Evolutionary conservation across 2,888 invertebrate species (phyloP).

Genomic region (Arrhopalites spinosus): DNA sequence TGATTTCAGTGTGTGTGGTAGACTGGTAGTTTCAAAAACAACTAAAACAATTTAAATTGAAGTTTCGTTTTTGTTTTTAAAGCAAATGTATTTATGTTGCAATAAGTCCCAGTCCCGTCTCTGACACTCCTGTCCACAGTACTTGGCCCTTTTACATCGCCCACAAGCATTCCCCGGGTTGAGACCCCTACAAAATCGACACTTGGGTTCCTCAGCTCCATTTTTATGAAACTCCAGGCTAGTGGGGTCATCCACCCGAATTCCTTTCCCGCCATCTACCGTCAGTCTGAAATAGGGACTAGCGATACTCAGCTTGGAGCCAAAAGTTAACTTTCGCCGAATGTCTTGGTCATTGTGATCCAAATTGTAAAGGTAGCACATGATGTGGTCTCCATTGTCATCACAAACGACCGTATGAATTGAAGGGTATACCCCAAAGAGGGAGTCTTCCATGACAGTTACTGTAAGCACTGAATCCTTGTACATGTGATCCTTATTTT

Average conservation of each 20-base stretch:
- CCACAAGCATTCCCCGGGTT: not conserved
- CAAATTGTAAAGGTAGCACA: conserved; percentile 11
- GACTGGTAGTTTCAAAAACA: too few species aligned
- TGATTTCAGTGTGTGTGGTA: too few species aligned
- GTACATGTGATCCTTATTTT: conserved; percentile 4
- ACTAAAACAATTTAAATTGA: too few species aligned
- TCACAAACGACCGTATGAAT: conserved; percentile 1
- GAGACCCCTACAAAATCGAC: not conserved
- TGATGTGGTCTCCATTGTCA: conserved; percentile 11
- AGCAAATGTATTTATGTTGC: not conserved
- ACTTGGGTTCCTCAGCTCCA: not conserved
- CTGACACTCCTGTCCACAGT: not conserved
- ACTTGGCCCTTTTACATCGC: not conserved
- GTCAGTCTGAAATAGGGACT: conserved; percentile 5
- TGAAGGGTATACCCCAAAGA: not conserved
- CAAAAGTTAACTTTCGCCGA: conserved; percentile 4
- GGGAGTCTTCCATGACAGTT: conserved; percentile 29
- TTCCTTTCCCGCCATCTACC: not conserved
- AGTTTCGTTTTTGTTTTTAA: too few species aligned
- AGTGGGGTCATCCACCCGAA: not conserved
- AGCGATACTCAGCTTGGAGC: conserved; percentile 11
- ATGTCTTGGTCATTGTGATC: not conserved
- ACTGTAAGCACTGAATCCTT: conserved; percentile 1
- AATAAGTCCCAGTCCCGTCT: not conserved
- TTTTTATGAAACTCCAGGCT: not conserved